phyloP scores from a whole-genome alignment of 2,113 vertebrate genomes.

The Paramisgurnus dabryanus region DNA sequence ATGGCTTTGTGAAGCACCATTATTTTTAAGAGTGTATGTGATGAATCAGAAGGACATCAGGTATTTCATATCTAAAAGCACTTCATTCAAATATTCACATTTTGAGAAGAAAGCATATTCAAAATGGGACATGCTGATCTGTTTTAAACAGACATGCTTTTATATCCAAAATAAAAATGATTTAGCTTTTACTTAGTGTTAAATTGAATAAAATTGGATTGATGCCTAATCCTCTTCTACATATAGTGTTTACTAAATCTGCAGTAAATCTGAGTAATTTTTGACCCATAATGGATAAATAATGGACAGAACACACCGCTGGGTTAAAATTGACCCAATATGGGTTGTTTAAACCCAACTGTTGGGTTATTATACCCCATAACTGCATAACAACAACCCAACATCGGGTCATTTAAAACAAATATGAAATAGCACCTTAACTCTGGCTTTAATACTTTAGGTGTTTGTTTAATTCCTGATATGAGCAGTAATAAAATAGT shows the following conservation, averaged over 20 bases:
- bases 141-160: slow-evolving; percentile 35
- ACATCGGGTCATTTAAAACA: no score
- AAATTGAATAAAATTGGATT: slow-evolving; percentile 43
- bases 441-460: no score
- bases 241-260: no score
- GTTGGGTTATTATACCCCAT: no score
- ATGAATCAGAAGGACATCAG: neutral
- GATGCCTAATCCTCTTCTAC: slow-evolving; percentile 26
- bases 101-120: neutral
- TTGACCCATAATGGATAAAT: no score
- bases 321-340: no score
- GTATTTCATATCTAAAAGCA: neutral
- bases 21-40: neutral
- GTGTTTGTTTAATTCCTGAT: neutral
- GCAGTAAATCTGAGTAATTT: no score
- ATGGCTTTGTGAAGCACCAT: no score
- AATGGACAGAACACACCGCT: no score
- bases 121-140: slow-evolving; percentile 16
- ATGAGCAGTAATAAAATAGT: neutral
- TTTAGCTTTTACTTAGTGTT: slow-evolving; percentile 13
- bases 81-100: neutral
- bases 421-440: no score
- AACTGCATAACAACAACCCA: no score
- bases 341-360: no score
- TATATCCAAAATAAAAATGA: slow-evolving; percentile 26